Evolutionary conservation across 1,140 invertebrate genomes (phyloP), one percentile per base, ranked within the genome.

Genomic region (Streblospio benedicti): DNA sequence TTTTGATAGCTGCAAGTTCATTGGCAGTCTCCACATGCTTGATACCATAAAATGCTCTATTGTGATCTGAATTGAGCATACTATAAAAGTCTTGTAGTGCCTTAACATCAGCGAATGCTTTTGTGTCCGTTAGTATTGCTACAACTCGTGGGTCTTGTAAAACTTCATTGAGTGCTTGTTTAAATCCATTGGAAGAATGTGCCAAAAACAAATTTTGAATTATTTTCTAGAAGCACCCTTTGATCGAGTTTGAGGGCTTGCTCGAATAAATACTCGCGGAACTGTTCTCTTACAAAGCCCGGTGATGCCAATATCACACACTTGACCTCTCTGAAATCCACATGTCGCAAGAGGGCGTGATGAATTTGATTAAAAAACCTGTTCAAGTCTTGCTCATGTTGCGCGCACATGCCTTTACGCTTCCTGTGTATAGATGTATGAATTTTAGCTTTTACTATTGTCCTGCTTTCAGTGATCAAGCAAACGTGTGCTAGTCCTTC

Each of bases 371-470:
- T n/a, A n/a, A n/a, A n/a, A n/a, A n/a, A n/a, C n/a, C n/a, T n/a
- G n/a, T n/a, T n/a, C n/a, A n/a, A n/a, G n/a, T n/a, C n/a, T 82
- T 94, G 94, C 79, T 99, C 96, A 78, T 98, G 93, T 75, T 99
- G 94, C 59, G 89, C 84, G 35, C 89, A 85, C 76, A 88, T 86
- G 62, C 92, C 93, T 83, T 97, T 97, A 14, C 96, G 81, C 80
- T 99, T 99, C 27, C 94, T 82, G 12, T 96, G 95, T 71, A 99
- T 97, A 53, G 84, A 86, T 16, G 91, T 86, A 77, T 98, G 96
- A 70, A 99, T 95, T 82, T 99, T 99, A n/a, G 88, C 87, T 60
- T 93, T 83, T 0, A 97, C 86, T 59, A 98, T 76, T 32, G 96
- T 99, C 93, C 98, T 97, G 68, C 87, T 91, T 0, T 90, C 83